Evolutionary conservation across 2,113 vertebrate species (phyloP), one percentile per base, ranked within the genome.

Genomic region (Pandion haliaetus): DNA sequence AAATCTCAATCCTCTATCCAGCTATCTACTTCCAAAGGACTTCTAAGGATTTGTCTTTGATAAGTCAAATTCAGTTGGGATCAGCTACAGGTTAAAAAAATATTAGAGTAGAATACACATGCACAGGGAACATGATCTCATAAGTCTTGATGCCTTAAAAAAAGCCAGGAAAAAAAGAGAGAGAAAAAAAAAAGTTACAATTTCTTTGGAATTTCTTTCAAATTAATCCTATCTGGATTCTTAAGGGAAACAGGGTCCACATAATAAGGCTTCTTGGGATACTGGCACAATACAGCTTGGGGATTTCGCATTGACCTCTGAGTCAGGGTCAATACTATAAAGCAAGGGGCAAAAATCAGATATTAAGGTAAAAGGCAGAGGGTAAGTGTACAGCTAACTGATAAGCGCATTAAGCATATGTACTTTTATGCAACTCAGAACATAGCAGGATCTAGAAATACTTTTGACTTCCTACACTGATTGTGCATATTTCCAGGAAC

Each of bases 161-260:
- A 67, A 28, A 14, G 4, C 3, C 4, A 10, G 10, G 2, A 14
- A 61, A 61, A 67, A 63, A 29, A 54, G 16, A 24, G 2, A n/a
- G 2, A 24, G 4, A 32, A 3, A 63, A n/a, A 40, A 80, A 14
- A 9, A 1, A 18, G 1, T 15, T 45, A n/a, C 12, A 26, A 8
- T 34, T 57, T 21, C 25, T 58, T 52, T 7, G 21, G 34, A 67
- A 31, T 28, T 16, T 76, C 19, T 65, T 83, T 77, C 11, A 29
- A 69, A 45, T 57, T n/a, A 55, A 45, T 61, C 34, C 20, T 26
- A 70, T 15, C 16, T 31, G 9, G 40, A 76, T 70, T 90, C 12
- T 6, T 57, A 67, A 71, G 24, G 69, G 44, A 76, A 84, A 84
- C 2, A 47, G 16, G 5, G 4, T 14, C 29, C 15, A 49, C 17